Conservation (phyloP, 1,140 invertebrate genomes). For the Bilobella aurantiaca region DNA sequence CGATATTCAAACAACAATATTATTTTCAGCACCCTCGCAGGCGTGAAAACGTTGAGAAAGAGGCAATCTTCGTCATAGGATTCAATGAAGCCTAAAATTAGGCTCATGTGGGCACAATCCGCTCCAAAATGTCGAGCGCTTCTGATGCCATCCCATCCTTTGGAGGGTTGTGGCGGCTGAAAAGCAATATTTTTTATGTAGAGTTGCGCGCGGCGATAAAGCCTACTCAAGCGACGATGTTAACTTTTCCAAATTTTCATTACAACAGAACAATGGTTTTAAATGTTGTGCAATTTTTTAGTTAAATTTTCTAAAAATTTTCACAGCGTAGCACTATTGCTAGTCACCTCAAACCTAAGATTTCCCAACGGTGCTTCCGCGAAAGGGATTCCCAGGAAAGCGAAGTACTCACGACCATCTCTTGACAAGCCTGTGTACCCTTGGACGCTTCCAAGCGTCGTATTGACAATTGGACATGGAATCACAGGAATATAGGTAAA, state of each 20-base stretch:
- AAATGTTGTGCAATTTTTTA: neutral
- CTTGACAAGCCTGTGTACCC: neutral
- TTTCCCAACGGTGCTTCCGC: neutral
- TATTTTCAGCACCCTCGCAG: neutral
- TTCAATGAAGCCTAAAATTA: neutral
- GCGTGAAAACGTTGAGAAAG: conserved; percentile 10
- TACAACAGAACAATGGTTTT: neutral
- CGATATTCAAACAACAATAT: neutral
- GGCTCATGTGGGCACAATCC: conserved; percentile 14
- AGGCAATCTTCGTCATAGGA: conserved; percentile 13
- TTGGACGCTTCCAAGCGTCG: neutral
- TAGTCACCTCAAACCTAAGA: conserved; percentile 7
- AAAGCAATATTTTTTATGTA: no score
- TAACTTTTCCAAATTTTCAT: neutral
- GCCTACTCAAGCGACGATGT: neutral
- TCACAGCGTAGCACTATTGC: neutral
- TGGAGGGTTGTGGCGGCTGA: conserved; percentile 6
- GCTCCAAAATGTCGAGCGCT: neutral
- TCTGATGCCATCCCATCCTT: conserved; percentile 11
- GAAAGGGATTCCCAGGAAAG: neutral
- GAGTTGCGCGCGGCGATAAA: no score
- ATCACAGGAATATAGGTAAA: neutral
- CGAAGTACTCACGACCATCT: conserved; percentile 3
- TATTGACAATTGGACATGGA: neutral
- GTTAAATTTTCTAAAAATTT: neutral